Evolutionary conservation across 2,888 invertebrate genomes (phyloP), one percentile per base, ranked within the genome.

Genomic region (Cerastis leucographa): DNA sequence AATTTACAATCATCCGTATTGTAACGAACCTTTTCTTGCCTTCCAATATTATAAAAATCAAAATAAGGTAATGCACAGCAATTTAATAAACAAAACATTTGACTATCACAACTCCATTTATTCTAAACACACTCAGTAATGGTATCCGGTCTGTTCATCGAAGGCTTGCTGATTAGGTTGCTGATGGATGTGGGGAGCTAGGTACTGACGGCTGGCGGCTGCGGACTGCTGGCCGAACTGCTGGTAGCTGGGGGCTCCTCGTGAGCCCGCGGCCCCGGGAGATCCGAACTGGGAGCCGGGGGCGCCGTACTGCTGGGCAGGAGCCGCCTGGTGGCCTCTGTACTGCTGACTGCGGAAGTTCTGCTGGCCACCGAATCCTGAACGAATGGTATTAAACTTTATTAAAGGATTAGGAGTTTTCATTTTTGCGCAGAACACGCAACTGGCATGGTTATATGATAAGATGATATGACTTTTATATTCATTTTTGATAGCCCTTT

Each of bases 111-210:
- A 76, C 75, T 74, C 42, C 54, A 81, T 86, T 77, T 84, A 59
- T 72, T 79, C n/a, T n/a, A n/a, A n/a, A 29, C 25, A 42, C 49
- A 69, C 65, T 89, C 92, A 96, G 79, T 96, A 96, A 44, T 93
- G 92, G 88, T 96, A 96, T 65, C 96, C 96, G 35, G 95, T 95
- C 72, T 94, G 85, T 78, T 95, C 96, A 69, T 96, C 95, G 76
- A 96, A 96, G 49, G 91, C 85, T 81, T 96, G 96, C 78, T 96
- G 95, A 25, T 95, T 94, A 69, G 88, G 86, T 81, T 93, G 92
- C 81, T 93, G 91, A 88, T 88, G 49, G 90, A 86, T 76, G 77
- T 92, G 93, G 5, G 96, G 95, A 14, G 95, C 91, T 82, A 94
- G 89, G 90, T 96, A 96, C 83, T 96, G 96, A 74, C 94, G 94